Percentiles rank a stretch among this genome's conserved stretches.
Conservation (phyloP, 2,113 vertebrate genomes). For the Thymallus thymallus region DNA sequence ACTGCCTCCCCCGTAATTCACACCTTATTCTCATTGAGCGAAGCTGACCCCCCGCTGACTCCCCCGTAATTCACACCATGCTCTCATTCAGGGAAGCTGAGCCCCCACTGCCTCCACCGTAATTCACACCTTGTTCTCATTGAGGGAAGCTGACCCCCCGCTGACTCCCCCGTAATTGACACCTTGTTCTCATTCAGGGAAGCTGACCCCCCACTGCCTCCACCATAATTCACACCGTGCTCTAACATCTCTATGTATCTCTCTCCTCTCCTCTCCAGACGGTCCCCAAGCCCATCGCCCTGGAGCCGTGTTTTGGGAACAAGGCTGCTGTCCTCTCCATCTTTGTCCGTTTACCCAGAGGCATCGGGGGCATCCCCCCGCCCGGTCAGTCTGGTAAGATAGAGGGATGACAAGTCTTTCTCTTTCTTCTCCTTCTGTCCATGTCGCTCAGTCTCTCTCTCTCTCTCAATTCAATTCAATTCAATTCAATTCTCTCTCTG, state of each 20-base stretch:
- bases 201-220: constrained; percentile 35
- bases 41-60: too few species aligned
- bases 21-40: too few species aligned
- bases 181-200: constrained; percentile 29
- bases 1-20: too few species aligned
- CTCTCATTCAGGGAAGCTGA: too few species aligned
- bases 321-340: constrained; percentile 97
- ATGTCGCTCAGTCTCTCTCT: background rate
- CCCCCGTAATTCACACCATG: too few species aligned
- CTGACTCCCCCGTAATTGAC: too few species aligned
- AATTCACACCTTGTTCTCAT: too few species aligned
- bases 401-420: too few species aligned
- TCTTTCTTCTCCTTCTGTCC: background rate
- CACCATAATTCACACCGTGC: background rate
- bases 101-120: too few species aligned
- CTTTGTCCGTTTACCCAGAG: constrained; percentile 92
- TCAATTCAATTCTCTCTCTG: too few species aligned
- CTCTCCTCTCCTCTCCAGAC: constrained; percentile 68
- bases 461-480: too few species aligned
- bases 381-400: constrained; percentile 93
- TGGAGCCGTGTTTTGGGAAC: constrained; percentile 97
- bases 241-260: background rate
- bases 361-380: constrained; percentile 90
- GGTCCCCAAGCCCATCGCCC: constrained; percentile 93
- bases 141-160: too few species aligned